Evolutionary conservation across 2,797 vertebrate species (phyloP).

Genomic region (Eutrigla gurnardus): DNA sequence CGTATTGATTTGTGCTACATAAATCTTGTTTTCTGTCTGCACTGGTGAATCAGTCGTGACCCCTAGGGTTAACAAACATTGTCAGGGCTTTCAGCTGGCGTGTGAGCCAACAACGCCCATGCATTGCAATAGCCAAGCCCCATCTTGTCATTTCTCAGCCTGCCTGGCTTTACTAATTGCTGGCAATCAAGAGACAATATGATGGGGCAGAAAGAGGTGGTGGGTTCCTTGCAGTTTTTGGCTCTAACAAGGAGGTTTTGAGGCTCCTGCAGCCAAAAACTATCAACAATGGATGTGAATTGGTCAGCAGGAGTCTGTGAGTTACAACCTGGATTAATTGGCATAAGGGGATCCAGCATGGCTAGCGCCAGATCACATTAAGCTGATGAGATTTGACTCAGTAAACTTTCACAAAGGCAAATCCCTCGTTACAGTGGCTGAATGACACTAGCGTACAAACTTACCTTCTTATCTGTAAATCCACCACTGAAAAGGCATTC

Average conservation of each 20-base stretch:
- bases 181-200: conserved; percentile 92
- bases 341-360: conserved; percentile 88
- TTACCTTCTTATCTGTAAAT: conserved; percentile 48
- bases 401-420: conserved; percentile 87
- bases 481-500: conserved; percentile 25
- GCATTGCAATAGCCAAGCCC: conserved; percentile 92
- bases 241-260: conserved; percentile 90
- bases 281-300: conserved; percentile 94
- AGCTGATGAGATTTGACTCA: conserved; percentile 90
- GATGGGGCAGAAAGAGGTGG: conserved; percentile 86
- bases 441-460: conserved; percentile 71
- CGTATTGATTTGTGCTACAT: conserved; percentile 98
- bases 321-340: conserved; percentile 96
- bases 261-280: conserved; percentile 91
- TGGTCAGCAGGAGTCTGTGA: conserved; percentile 94
- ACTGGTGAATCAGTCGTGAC: conserved; percentile 97
- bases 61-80: conserved; percentile 98
- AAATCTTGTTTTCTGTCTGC: conserved; percentile 98
- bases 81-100: conserved; percentile 93
- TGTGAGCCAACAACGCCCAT: conserved; percentile 90
- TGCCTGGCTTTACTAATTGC: conserved; percentile 95
- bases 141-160: conserved; percentile 93
- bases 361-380: conserved; percentile 90
- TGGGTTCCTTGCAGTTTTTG: conserved; percentile 80
- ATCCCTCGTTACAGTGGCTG: conserved; percentile 74